Conservation (phyloP, 2,888 invertebrate species). For the Dasysyrphus albostriatus region DNA sequence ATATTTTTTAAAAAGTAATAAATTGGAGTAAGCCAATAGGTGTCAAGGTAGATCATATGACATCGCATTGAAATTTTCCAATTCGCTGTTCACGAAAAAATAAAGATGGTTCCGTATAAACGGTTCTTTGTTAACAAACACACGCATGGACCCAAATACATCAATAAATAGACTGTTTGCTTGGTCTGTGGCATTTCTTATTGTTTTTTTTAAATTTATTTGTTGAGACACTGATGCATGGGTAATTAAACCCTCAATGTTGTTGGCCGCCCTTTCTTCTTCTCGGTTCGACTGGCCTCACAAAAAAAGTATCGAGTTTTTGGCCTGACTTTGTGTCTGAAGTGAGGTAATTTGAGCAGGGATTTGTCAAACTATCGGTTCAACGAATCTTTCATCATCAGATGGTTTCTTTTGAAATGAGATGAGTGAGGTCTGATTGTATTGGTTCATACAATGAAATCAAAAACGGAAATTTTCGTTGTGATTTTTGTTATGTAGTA, state of each 20-base stretch:
- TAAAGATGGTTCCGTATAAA: slow-evolving; percentile 33
- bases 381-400: slow-evolving; percentile 74
- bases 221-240: slow-evolving; percentile 36
- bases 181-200: slow-evolving; percentile 7
- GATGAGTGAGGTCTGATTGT: slow-evolving; percentile 43
- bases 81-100: slow-evolving; percentile 53
- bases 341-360: slow-evolving; percentile 61
- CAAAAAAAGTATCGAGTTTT: slow-evolving; percentile 67
- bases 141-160: neutral
- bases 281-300: slow-evolving; percentile 34
- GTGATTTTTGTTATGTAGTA: no score
- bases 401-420: slow-evolving; percentile 49
- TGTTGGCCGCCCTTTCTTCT: slow-evolving; percentile 39
- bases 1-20: slow-evolving; percentile 1
- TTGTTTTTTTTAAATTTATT: slow-evolving; percentile 20
- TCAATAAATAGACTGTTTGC: neutral
- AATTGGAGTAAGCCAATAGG: slow-evolving; percentile 71
- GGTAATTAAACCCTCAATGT: slow-evolving; percentile 73
- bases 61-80: slow-evolving; percentile 68
- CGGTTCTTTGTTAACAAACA: slow-evolving; percentile 63
- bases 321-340: slow-evolving; percentile 65
- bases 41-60: slow-evolving; percentile 72
- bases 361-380: slow-evolving; percentile 70
- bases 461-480: no score
- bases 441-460: neutral